Conservation (phyloP, 2,888 invertebrate genomes). For the Xestia sexstrigata region DNA sequence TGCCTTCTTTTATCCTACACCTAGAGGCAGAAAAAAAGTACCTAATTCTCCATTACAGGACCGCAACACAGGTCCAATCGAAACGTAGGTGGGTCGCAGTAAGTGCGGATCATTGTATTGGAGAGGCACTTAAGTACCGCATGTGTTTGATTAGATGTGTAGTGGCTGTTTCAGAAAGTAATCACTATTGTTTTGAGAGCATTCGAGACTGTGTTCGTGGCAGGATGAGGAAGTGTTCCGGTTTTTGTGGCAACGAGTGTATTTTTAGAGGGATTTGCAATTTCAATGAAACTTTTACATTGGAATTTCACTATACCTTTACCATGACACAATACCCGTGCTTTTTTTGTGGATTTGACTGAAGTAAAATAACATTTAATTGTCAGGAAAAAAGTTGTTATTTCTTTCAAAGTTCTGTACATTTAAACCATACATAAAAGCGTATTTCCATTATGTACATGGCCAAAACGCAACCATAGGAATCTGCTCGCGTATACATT, state of each 20-base stretch:
- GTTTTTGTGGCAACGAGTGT: conserved; percentile 23
- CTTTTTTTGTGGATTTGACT: not conserved
- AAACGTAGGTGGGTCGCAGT: conserved; percentile 33
- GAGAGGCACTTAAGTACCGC: conserved; percentile 47
- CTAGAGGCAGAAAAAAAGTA: conserved; percentile 20
- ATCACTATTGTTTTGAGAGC: conserved; percentile 47
- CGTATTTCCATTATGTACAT: too few species aligned
- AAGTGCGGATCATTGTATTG: conserved; percentile 63
- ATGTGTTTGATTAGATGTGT: conserved; percentile 60
- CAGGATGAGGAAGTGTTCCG: conserved; percentile 23
- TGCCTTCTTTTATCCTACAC: not conserved
- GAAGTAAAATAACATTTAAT: not conserved
- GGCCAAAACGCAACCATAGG: too few species aligned
- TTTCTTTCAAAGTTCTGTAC: not conserved
- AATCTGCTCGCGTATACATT: too few species aligned
- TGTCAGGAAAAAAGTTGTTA: too few species aligned
- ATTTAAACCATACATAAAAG: too few species aligned
- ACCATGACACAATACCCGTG: not conserved
- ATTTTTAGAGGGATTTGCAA: conserved; percentile 12
- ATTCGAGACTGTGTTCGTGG: conserved; percentile 35
- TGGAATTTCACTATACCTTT: not conserved
- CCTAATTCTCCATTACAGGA: conserved; percentile 14
- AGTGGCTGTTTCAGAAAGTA: conserved; percentile 50
- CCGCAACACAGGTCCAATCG: conserved; percentile 23
- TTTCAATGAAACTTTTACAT: not conserved